Evolutionary conservation across 2,113 vertebrate species (phyloP), one percentile per base, ranked within the genome.

Genomic region (Poicephalus meyeri): DNA sequence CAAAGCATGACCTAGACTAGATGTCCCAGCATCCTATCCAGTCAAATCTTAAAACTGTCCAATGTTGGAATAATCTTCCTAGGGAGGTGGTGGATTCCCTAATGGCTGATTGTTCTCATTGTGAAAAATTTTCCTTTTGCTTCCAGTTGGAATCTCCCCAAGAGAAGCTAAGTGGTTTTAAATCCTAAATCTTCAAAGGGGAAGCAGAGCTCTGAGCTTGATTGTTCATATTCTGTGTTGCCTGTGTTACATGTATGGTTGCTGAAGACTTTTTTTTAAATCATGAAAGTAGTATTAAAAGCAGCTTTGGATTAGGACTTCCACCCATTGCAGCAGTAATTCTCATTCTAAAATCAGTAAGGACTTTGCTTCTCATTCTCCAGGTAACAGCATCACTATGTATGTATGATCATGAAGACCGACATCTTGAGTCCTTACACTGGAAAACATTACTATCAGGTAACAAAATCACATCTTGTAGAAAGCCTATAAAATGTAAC

Each of bases 181-280:
- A 35, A 35, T 23, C 33, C 56, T 58, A 15, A 58, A 58, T n/a
- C 56, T n/a, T 58, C 56, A 0, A 16, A 81, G 65, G 60, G 29
- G 13, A 70, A 35, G 47, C 47, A 47, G 88, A 73, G 47, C 42
- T 46, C 50, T 26, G 42, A 73, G 76, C 69, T 37, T 25, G 16
- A 4, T 20, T 20, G 2, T 16, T 8, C 26, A 0, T 20, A 6
- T 14, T 26, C 39, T 11, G 9, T 4, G 19, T 16, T 63, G 20
- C 53, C 41, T 5, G 0, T 5, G 0, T 16, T 78, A 47, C n/a
- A 64, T 1, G 0, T 8, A 8, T 6, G 13, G 24, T 24, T 29
- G 14, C 42, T 71, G 72, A 26, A 61, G 11, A 66, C 19, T 7
- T 16, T 76, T 81, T 14, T 44, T 49, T 23, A 77, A 80, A 53